Evolutionary conservation across 2,113 vertebrate genomes (phyloP), one percentile per base, ranked within the genome.

Genomic region (Notiomystis cincta): DNA sequence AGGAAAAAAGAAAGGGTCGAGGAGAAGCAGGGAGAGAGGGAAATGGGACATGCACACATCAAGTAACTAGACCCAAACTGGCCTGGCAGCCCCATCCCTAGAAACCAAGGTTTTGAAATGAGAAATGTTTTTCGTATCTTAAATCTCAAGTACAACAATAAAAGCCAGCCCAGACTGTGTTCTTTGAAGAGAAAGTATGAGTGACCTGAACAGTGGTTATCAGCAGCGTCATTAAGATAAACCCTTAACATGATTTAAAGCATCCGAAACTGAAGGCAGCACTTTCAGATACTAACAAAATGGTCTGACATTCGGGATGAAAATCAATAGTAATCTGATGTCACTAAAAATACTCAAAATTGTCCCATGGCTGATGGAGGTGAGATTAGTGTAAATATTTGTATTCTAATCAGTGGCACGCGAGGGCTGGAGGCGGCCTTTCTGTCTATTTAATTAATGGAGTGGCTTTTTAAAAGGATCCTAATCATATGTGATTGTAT

Each of bases 391-490:
- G 97, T 97, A 97, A 97, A 97, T 98, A 97, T 98, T 97, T 97
- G 97, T 97, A 98, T 97, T 98, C 98, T 97, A 96, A 97, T 97
- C 97, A 96, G 98, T 97, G 96, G 96, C 97, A 97, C 92, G 95
- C 81, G 97, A 97, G 95, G 96, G 87, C 97, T 97, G 96, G 95
- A 98, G 98, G 98, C 97, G 93, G 97, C 97, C 97, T 97, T 97
- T 98, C 98, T 98, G 98, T 98, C 98, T 98, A 97, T 96, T 97
- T 98, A 98, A 98, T 98, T 98, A 98, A 98, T 98, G 98, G 98
- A 98, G 98, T 98, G 97, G 98, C 98, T 98, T 98, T 98, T 98
- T 97, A 98, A 98, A 98, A 98, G 98, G 98, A 98, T 98, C 98
- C 98, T 98, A 98, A 98, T 98, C 98, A 98, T 98, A 97, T 97